Conservation (phyloP, 2,888 invertebrate species). For the Saturnia pavonia region DNA sequence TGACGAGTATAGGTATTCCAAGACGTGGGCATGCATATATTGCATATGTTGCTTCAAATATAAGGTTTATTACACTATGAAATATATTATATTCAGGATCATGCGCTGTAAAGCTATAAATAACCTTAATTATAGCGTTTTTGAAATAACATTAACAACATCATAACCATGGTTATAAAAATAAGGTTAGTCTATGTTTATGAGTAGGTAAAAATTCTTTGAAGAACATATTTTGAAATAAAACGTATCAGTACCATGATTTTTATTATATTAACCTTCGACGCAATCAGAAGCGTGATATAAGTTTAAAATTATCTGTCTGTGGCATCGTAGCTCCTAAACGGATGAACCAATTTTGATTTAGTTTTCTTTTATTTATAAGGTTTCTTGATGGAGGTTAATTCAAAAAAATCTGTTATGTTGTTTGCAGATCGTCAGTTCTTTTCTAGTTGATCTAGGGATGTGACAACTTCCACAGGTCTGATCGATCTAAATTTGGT, state of each 20-base stretch:
- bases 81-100: constrained; percentile 40
- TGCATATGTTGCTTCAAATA: constrained; percentile 36
- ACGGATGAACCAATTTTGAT: too few species aligned
- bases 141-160: constrained; percentile 7
- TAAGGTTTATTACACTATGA: constrained; percentile 36
- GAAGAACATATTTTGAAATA: constrained; percentile 1
- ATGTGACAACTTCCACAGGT: too few species aligned
- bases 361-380: too few species aligned
- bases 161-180: constrained; percentile 1
- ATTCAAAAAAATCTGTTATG: too few species aligned
- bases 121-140: constrained; percentile 6
- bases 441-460: too few species aligned
- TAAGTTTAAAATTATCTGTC: too few species aligned
- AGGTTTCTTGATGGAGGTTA: too few species aligned
- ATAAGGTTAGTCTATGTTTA: constrained; percentile 6
- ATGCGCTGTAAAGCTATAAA: constrained; percentile 36
- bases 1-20: neutral
- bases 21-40: constrained; percentile 38
- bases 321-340: too few species aligned
- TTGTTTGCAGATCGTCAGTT: too few species aligned
- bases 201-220: neutral
- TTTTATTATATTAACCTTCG: neutral
- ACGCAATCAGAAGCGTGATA: too few species aligned
- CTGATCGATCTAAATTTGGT: too few species aligned
- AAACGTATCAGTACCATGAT: neutral